Evolutionary conservation across 2,797 vertebrate species (phyloP), one percentile per base, ranked within the genome.

Genomic region (Pseudochirops corinnae): DNA sequence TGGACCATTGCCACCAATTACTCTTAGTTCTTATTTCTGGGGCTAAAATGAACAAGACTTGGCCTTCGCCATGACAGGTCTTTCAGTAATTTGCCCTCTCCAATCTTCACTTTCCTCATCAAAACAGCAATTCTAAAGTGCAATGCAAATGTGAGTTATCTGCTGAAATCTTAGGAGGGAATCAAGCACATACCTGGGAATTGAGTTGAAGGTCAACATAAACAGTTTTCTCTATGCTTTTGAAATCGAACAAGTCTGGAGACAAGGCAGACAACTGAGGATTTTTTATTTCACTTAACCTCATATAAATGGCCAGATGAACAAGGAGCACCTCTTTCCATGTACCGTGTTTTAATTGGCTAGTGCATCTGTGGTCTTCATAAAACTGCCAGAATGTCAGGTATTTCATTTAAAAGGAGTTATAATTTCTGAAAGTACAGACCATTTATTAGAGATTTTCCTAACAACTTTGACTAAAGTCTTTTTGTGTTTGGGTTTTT

Each of bases 401-500:
- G 1, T 6, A 0, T 1, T 14, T 74, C 21, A 55, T 60, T 31
- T 28, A 2, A 3, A 50, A 14, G 14, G 26, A 21, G 0, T 4
- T 1, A 90, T 50, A 46, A 10, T 52, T 46, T 58, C 56, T 90
- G 18, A 90, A 90, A 52, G 4, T 53, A 52, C 14, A 90, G 46
- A 29, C 56, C 31, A 28, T 52, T 21, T 91, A 31, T n/a, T 91
- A 87, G 90, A 55, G 14, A 55, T 91, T 55, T 53, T 91, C 90
- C 90, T 55, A 53, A 3, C 2, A 33, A 9, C 39, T 16, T 16
- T 91, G 7, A 29, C 56, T 11, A 0, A 29, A 0, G 3, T 74
- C 93, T 93, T 91, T 92, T 92, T 93, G 28, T 33, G 9, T 94
- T 97, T 94, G 56, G 24, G 56, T 1, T 57, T 24, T 39, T 93